Evolutionary conservation across 2,113 vertebrate species (phyloP).

Genomic region (Seriola dumerili): DNA sequence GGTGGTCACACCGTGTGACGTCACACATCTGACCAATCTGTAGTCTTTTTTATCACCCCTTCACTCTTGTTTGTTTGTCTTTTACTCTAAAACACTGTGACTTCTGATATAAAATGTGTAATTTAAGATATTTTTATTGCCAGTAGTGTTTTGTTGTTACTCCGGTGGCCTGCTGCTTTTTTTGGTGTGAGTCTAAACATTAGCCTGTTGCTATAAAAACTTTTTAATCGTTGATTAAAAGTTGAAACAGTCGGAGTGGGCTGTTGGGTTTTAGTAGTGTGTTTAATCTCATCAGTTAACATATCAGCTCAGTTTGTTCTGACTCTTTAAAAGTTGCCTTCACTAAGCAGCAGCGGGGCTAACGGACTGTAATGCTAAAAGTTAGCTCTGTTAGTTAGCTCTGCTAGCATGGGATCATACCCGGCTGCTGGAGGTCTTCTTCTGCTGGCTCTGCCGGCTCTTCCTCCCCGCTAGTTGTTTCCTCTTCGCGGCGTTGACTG

Average conservation of each 20-base stretch:
- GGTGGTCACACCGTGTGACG: too few species aligned
- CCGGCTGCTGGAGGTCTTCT: conserved; percentile 54
- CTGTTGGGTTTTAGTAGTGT: neutral
- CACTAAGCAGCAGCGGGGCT: neutral
- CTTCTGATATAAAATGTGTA: too few species aligned
- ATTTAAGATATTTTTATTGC: too few species aligned
- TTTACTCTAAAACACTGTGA: too few species aligned
- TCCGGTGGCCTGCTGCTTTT: neutral
- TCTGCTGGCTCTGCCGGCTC: conserved; percentile 54
- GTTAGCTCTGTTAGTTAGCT: neutral
- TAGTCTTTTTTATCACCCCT: too few species aligned
- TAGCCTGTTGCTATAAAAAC: conserved; percentile 9
- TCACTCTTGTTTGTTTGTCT: too few species aligned
- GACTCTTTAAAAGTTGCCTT: too few species aligned
- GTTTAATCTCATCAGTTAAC: fast-evolving
- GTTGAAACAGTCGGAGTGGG: too few species aligned
- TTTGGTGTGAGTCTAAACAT: conserved; percentile 1
- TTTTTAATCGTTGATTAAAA: neutral
- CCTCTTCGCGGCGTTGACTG: conserved; percentile 27
- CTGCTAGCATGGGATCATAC: conserved; percentile 36
- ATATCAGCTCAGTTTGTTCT: neutral
- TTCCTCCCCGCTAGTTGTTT: conserved; percentile 53
- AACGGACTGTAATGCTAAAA: conserved; percentile 15
- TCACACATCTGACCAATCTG: too few species aligned
- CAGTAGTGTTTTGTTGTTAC: too few species aligned